Evolutionary conservation across 2,113 vertebrate genomes (phyloP).

Genomic region (Eptesicus fuscus): DNA sequence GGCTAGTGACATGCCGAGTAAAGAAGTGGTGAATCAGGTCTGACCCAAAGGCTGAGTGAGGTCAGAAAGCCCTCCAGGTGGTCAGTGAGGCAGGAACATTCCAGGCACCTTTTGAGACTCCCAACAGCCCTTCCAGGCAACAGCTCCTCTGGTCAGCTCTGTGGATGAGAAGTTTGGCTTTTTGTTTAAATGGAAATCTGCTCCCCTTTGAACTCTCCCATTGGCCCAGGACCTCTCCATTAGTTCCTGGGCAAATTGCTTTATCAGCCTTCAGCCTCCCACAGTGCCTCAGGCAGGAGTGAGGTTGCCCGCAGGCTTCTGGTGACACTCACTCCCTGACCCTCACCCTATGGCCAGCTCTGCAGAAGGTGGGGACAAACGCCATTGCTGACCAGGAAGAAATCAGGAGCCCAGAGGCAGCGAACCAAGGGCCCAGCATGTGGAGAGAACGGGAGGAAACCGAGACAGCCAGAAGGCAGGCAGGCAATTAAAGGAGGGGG

Average conservation of each 20-base stretch:
- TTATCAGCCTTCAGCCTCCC: not conserved
- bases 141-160: not conserved
- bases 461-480: not conserved
- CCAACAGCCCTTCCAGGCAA: not conserved
- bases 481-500: constrained; percentile 33
- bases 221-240: not conserved
- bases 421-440: accelerated
- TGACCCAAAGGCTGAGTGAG: not conserved
- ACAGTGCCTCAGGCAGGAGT: not conserved
- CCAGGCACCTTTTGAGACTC: not conserved
- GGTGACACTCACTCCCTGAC: not conserved
- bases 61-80: not conserved
- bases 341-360: not conserved
- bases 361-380: not conserved
- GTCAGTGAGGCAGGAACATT: not conserved
- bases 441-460: not conserved
- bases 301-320: not conserved
- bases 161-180: not conserved
- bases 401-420: not conserved
- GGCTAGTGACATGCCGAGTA: not conserved
- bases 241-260: not conserved
- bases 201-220: not conserved
- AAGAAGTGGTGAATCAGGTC: not conserved
- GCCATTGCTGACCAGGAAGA: not conserved
- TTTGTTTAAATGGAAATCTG: not conserved